Evolutionary conservation across 2,888 invertebrate genomes (phyloP).

Genomic region (Epistrophella euchroma): DNA sequence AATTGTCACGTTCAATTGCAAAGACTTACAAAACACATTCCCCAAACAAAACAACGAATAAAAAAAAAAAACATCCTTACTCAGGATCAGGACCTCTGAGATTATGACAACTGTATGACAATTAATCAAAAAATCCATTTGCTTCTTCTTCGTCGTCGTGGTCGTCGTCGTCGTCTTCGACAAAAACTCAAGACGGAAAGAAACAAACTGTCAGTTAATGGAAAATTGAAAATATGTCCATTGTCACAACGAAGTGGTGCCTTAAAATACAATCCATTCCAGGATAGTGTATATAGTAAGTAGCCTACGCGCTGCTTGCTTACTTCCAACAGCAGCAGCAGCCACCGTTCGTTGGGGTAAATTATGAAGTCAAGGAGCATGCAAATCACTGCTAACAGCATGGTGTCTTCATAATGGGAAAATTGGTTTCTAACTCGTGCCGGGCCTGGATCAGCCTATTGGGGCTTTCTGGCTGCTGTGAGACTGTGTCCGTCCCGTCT

Average conservation of each 20-base stretch:
- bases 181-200: constrained; percentile 6
- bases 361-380: constrained; percentile 76
- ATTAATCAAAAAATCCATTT: constrained; percentile 68
- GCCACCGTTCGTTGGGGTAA: constrained; percentile 60
- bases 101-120: constrained; percentile 74
- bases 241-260: constrained; percentile 52
- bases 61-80: constrained; percentile 44
- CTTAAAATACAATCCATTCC: constrained; percentile 48
- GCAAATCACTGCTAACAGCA: constrained; percentile 76
- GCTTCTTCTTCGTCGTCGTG: constrained; percentile 10
- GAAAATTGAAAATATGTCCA: constrained; percentile 75
- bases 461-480: constrained; percentile 38
- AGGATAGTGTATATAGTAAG: constrained; percentile 9
- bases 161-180: neutral
- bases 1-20: constrained; percentile 62
- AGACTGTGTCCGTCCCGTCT: constrained; percentile 27
- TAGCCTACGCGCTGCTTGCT: constrained; percentile 37
- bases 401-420: constrained; percentile 76
- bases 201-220: constrained; percentile 52
- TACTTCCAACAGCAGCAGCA: constrained; percentile 44
- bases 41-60: constrained; percentile 1
- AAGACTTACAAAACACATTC: constrained; percentile 49
- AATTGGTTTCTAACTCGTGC: constrained; percentile 76
- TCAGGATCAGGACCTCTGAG: constrained; percentile 68
- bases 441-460: constrained; percentile 55